A percentile compares a stretch with the other conserved stretches of the same genome.
phyloP scores from a whole-genome alignment of 2,888 invertebrate species.

The Scaptomyza cyrtandrae region DNA sequence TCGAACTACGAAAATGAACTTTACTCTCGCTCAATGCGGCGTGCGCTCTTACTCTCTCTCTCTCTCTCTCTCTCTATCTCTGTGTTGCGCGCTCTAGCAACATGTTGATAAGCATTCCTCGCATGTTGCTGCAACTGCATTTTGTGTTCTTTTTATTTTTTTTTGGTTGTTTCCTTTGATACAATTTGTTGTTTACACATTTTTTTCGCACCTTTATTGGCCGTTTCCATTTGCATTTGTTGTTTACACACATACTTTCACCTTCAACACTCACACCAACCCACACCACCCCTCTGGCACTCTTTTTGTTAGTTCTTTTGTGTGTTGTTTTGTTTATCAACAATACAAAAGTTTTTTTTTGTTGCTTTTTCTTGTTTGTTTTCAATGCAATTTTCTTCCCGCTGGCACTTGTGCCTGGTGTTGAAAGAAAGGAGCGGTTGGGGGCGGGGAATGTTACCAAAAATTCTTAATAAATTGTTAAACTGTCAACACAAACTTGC shows the following conservation, averaged over 20 bases:
- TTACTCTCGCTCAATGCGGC: slow-evolving; percentile 13
- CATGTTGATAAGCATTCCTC: slow-evolving; percentile 36
- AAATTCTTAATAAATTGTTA: slow-evolving; percentile 69
- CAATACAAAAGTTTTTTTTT: slow-evolving; percentile 38
- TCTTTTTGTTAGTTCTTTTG: background rate
- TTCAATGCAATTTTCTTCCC: slow-evolving; percentile 66
- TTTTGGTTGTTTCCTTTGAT: background rate
- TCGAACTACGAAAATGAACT: slow-evolving; percentile 71
- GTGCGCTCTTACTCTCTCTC: slow-evolving; percentile 4
- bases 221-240: slow-evolving; percentile 19
- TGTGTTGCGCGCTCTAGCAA: slow-evolving; percentile 21
- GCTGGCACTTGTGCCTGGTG: slow-evolving; percentile 45
- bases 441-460: background rate
- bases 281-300: background rate
- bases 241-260: slow-evolving; percentile 59
- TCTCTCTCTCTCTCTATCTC: background rate
- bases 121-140: slow-evolving; percentile 38
- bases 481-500: slow-evolving; percentile 35
- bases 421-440: slow-evolving; percentile 55
- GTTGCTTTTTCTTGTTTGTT: slow-evolving; percentile 61
- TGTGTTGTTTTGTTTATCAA: slow-evolving; percentile 72
- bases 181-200: slow-evolving; percentile 61
- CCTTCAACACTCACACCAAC: slow-evolving; percentile 37
- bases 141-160: background rate
- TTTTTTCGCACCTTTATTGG: slow-evolving; percentile 62